phyloP scores from a whole-genome alignment of 2,888 invertebrate species.

The Crepidodera aurea region DNA sequence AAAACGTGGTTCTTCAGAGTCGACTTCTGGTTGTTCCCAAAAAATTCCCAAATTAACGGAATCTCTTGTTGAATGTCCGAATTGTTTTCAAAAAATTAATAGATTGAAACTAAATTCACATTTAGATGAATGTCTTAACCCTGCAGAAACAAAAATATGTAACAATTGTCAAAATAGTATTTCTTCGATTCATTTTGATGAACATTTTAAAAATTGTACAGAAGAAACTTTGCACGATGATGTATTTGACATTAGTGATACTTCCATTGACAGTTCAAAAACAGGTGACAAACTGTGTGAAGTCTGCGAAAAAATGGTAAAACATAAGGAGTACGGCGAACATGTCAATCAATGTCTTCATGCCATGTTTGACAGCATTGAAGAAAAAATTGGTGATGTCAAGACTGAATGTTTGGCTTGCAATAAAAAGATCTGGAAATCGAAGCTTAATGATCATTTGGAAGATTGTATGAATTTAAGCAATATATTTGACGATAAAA shows the following conservation, averaged over 20 bases:
- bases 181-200: conserved; percentile 34
- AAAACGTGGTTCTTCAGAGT: conserved; percentile 25
- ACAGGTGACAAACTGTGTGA: conserved; percentile 60
- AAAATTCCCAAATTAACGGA: conserved; percentile 36
- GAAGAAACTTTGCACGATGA: conserved; percentile 38
- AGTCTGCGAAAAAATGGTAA: conserved; percentile 61
- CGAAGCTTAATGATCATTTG: conserved; percentile 59
- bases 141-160: too few species aligned
- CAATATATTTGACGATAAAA: conserved; percentile 57
- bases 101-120: conserved; percentile 54
- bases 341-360: conserved; percentile 64
- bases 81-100: conserved; percentile 53
- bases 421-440: conserved; percentile 52
- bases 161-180: conserved; percentile 19
- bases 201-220: conserved; percentile 40
- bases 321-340: conserved; percentile 54
- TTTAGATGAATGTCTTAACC: conserved; percentile 50
- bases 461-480: conserved; percentile 60
- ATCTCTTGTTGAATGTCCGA: conserved; percentile 55
- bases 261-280: conserved; percentile 7
- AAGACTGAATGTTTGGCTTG: conserved; percentile 59
- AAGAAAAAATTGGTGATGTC: conserved; percentile 48
- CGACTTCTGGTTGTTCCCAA: conserved; percentile 5
- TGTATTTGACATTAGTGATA: conserved; percentile 22
- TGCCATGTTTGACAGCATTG: conserved; percentile 62